These are phyloP conservation scores for Theodoxus fluviatilis DNA, from an alignment of 2,888 invertebrate species.

Conservation along the genomic window DNA sequence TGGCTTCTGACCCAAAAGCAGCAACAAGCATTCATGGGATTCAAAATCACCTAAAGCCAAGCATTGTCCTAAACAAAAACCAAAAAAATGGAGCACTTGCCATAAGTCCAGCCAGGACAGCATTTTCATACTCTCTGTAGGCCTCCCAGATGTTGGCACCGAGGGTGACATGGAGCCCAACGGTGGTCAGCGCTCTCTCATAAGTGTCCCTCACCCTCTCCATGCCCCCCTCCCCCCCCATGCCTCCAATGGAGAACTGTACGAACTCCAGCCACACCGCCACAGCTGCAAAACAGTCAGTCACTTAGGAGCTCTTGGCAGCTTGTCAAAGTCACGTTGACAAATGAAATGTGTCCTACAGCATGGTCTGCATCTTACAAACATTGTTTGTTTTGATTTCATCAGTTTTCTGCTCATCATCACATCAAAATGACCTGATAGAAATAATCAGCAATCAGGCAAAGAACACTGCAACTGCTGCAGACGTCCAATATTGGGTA, in stretches of 20 bases:
- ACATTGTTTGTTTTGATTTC: background rate
- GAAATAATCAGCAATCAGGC: background rate
- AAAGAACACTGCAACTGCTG: background rate
- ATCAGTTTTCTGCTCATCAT: background rate
- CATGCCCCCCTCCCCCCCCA: conserved; percentile 58
- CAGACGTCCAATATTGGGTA: no score
- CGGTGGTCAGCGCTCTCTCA: conserved; percentile 75
- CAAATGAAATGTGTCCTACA: no score
- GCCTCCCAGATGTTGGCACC: conserved; percentile 84
- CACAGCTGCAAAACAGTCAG: conserved; percentile 67
- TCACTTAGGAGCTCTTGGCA: background rate
- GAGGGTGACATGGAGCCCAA: conserved; percentile 77
- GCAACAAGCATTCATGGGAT: no score
- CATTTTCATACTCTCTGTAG: conserved; percentile 77
- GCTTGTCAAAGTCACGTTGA: background rate
- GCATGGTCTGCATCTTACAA: background rate
- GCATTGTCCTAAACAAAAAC: no score
- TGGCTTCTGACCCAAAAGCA: no score
- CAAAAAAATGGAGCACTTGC: conserved; percentile 34
- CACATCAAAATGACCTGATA: background rate
- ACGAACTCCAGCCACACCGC: conserved; percentile 75
- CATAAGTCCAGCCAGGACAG: conserved; percentile 55
- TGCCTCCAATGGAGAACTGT: conserved; percentile 68
- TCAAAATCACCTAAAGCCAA: no score
- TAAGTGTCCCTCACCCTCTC: conserved; percentile 70